Evolutionary conservation across 2,888 invertebrate genomes (phyloP), one percentile per base, ranked within the genome.

Genomic region (Meteorus colon): DNA sequence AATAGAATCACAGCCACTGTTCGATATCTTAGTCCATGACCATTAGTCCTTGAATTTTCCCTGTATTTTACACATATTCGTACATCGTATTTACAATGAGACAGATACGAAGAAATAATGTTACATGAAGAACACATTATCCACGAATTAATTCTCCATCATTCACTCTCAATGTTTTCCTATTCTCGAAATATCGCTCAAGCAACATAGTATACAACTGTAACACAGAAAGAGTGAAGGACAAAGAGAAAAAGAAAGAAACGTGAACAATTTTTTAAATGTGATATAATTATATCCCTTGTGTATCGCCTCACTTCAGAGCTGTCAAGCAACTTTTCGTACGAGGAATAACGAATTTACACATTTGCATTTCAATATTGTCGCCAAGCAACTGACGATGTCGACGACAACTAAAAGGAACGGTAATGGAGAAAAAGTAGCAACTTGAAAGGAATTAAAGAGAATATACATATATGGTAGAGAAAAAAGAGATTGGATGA

Each of bases 361-460:
- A 59, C 74, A 75, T 77, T 78, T 79, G 71, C 74, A 79, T 78
- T 77, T 79, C 78, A 75, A 75, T 75, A 62, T 73, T 76, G 37
- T 70, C 41, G 24, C 29, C 0, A 51, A 24, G 34, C 59, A 41
- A 70, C 8, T 55, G 29, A 29, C 70, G 31, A 34, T 8, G 34
- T 34, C 34, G 24, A 0, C 24, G 24, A 1, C 24, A 34, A 34
- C 34, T 34, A 8, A 8, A 34, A 34, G 34, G 34, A 34, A 34
- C 34, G 8, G 12, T 12, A 10, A 45, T 45, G 12, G 3, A 14
- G 12, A 24, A 24, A 24, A 24, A 24, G 24, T 24, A 24, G 24
- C 24, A 24, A 24, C 24, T 24, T 59, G 16, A 34, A 59, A 12
- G 37, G 41, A 60, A 60, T 48, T 60, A 60, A 27, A 45, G 12